Evolutionary conservation across 2,113 vertebrate species (phyloP).

Genomic region (Oxyura jamaicensis): DNA sequence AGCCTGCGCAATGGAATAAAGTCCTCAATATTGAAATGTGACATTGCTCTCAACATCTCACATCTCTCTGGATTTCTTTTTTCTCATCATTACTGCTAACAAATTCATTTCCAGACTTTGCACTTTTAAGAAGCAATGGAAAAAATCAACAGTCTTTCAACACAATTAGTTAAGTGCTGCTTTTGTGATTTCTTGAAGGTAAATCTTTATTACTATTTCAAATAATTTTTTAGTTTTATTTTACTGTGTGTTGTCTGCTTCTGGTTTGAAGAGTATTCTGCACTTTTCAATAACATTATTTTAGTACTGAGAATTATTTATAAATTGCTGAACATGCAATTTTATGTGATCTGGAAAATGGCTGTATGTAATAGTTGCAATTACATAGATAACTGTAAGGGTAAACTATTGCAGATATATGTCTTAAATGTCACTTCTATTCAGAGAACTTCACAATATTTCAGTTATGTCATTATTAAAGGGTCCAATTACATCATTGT

Average conservation of each 20-base stretch:
- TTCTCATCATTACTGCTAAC: slow-evolving; percentile 98
- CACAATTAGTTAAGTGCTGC: slow-evolving; percentile 94
- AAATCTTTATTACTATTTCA: slow-evolving; percentile 87
- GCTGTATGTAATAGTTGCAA: slow-evolving; percentile 73
- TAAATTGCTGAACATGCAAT: slow-evolving; percentile 83
- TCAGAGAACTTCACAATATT: slow-evolving; percentile 68
- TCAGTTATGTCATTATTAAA: slow-evolving; percentile 62
- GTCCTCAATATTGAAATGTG: slow-evolving; percentile 99
- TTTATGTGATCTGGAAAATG: slow-evolving; percentile 74
- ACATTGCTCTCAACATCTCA: slow-evolving; percentile 95
- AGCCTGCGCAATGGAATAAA: slow-evolving; percentile 99
- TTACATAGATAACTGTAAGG: slow-evolving; percentile 70
- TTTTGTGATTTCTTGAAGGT: slow-evolving; percentile 99
- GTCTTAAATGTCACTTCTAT: slow-evolving; percentile 70
- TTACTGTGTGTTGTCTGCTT: slow-evolving; percentile 72
- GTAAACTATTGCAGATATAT: slow-evolving; percentile 76
- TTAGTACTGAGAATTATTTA: slow-evolving; percentile 75
- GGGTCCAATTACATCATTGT: slow-evolving; percentile 70
- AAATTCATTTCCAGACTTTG: slow-evolving; percentile 96
- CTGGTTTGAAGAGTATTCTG: slow-evolving; percentile 69
- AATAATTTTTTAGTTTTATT: slow-evolving; percentile 77
- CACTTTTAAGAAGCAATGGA: slow-evolving; percentile 93
- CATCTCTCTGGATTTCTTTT: slow-evolving; percentile 94
- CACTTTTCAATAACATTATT: slow-evolving; percentile 78
- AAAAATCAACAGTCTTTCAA: slow-evolving; percentile 92